Percentiles rank a stretch among this genome's conserved stretches.
Conservation (phyloP, 2,888 invertebrate species). For the Eupithecia vulgata region DNA sequence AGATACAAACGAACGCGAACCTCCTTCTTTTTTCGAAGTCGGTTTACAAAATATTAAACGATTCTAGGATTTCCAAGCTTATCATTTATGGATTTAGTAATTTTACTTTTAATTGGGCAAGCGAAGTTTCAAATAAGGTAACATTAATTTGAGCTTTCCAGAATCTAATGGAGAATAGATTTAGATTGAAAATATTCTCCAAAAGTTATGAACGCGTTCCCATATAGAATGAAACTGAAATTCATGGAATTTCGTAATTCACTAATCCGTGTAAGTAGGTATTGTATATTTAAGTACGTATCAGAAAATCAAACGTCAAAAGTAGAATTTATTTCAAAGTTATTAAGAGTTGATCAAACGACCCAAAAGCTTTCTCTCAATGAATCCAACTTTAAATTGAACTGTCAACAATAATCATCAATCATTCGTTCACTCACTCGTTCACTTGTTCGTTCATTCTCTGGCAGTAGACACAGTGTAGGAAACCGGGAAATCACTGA, state of each 20-base stretch:
- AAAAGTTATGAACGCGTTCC: background rate
- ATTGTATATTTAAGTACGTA: background rate
- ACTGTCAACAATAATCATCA: constrained; percentile 7
- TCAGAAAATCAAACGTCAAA: background rate
- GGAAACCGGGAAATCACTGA: constrained; percentile 28
- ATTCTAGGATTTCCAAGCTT: background rate
- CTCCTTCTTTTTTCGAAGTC: too few relatives aligned
- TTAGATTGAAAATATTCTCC: background rate
- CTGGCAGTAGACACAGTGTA: constrained; percentile 14
- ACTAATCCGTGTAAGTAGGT: background rate
- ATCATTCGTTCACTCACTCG: constrained; percentile 1
- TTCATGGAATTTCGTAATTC: background rate
- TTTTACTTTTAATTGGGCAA: background rate
- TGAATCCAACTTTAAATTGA: background rate
- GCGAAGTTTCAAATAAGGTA: background rate
- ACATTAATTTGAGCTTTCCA: background rate
- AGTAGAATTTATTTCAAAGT: background rate
- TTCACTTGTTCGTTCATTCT: constrained; percentile 7
- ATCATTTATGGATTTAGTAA: too few relatives aligned
- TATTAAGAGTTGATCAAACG: background rate
- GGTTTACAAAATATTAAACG: background rate
- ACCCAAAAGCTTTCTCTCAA: background rate
- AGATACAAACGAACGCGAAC: too few relatives aligned
- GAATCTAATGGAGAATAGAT: background rate
- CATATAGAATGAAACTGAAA: background rate